Percentiles rank a stretch among this genome's conserved stretches.
Evolutionary conservation across 1,140 invertebrate species (phyloP).

Genomic region (Solen grandis): DNA sequence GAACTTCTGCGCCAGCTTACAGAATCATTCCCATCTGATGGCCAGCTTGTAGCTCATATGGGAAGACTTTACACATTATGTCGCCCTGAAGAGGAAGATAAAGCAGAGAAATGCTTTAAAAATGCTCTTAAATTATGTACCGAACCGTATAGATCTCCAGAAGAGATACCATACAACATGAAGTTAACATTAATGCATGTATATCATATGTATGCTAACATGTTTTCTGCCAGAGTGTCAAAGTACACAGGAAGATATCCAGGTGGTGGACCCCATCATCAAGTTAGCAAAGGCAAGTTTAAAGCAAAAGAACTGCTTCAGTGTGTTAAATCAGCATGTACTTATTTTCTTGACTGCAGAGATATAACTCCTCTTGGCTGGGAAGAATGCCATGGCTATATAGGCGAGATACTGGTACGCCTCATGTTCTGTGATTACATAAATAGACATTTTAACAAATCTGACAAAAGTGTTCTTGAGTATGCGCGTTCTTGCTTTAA

Average conservation of each 20-base stretch:
- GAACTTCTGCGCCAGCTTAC: constrained; percentile 44
- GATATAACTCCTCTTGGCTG: constrained; percentile 39
- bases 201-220: constrained; percentile 61
- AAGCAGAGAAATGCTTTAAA: constrained; percentile 55
- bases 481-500: too few species aligned
- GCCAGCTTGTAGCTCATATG: constrained; percentile 56
- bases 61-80: constrained; percentile 58
- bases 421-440: constrained; percentile 57
- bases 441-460: constrained; percentile 28
- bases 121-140: constrained; percentile 47
- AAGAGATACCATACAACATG: constrained; percentile 24
- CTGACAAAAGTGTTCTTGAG: too few species aligned
- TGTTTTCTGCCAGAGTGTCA: too few species aligned
- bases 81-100: constrained; percentile 51
- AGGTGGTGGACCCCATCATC: too few species aligned
- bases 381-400: constrained; percentile 41
- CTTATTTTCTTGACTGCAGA: constrained; percentile 55
- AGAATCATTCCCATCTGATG: constrained; percentile 53
- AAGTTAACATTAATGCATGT: constrained; percentile 39
- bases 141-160: too few species aligned
- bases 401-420: constrained; percentile 55
- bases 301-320: constrained; percentile 19
- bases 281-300: background rate
- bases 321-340: constrained; percentile 48
- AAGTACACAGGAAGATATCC: constrained; percentile 32